Percentiles rank a stretch among this genome's conserved stretches.
Conservation (phyloP, 2,113 vertebrate species). For the Nanorana parkeri region DNA sequence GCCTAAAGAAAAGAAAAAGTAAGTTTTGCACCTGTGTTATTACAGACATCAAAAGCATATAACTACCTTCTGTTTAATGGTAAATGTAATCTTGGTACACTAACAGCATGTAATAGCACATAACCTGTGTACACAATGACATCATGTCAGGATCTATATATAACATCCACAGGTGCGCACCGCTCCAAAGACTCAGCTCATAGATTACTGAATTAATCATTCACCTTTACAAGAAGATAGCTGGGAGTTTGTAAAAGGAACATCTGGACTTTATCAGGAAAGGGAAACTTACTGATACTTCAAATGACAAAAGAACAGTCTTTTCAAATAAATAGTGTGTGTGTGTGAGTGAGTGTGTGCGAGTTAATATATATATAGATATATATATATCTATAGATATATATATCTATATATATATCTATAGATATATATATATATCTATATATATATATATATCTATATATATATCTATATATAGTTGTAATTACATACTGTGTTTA, state of each 20-base stretch:
- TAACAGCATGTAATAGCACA: conserved; percentile 20
- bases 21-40: conserved; percentile 10
- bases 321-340: too few relatives aligned
- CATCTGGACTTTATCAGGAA: too few relatives aligned
- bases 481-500: too few relatives aligned
- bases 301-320: too few relatives aligned
- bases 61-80: conserved; percentile 7
- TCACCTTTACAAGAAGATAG: conserved; percentile 26
- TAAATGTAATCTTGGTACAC: conserved; percentile 20
- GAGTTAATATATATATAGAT: too few relatives aligned
- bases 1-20: neutral
- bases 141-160: conserved; percentile 12
- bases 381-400: too few relatives aligned
- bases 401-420: too few relatives aligned
- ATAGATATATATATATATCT: too few relatives aligned
- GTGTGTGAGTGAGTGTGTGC: too few relatives aligned
- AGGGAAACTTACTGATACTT: too few relatives aligned
- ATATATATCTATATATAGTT: too few relatives aligned
- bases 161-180: conserved; percentile 29
- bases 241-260: conserved; percentile 13
- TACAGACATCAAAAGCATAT: conserved; percentile 18
- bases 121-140: conserved; percentile 45
- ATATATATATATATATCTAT: too few relatives aligned
- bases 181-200: neutral
- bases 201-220: conserved; percentile 43